Percentiles rank a stretch among this genome's conserved stretches.
Evolutionary conservation across 92 coral and sea anemone genomes (phyloP).

Genomic region (Meandrina meandrites): DNA sequence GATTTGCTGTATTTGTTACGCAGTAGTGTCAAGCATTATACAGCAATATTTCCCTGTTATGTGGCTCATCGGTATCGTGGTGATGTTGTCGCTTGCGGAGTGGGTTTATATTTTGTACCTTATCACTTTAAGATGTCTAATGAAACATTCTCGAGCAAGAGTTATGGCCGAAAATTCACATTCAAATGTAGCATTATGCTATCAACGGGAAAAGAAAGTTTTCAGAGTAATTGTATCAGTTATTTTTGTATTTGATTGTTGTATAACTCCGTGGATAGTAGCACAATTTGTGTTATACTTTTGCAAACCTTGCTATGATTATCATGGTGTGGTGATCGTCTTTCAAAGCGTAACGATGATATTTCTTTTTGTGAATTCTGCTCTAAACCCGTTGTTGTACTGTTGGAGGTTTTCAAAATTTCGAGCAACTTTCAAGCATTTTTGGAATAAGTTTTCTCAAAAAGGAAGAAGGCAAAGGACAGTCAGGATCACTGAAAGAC

Average conservation of each 20-base stretch:
- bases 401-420: constrained; percentile 44
- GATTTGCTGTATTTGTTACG: neutral
- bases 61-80: constrained; percentile 5
- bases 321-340: neutral
- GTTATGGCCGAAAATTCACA: neutral
- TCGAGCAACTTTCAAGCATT: constrained; percentile 25
- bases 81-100: neutral
- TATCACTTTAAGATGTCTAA: neutral
- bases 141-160: neutral
- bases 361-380: constrained; percentile 13
- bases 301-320: constrained; percentile 9
- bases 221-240: constrained; percentile 9
- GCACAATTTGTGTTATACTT: constrained; percentile 5
- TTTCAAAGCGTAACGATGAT: neutral
- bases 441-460: neutral
- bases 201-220: constrained; percentile 38
- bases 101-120: neutral
- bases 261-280: constrained; percentile 23
- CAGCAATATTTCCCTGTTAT: neutral
- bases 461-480: neutral
- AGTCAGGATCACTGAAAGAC: neutral
- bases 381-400: constrained; percentile 33
- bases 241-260: constrained; percentile 6
- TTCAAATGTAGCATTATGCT: neutral
- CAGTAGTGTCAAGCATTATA: neutral